phyloP scores from a whole-genome alignment of 2,113 vertebrate species.

The Microcebus ravelobensis region DNA sequence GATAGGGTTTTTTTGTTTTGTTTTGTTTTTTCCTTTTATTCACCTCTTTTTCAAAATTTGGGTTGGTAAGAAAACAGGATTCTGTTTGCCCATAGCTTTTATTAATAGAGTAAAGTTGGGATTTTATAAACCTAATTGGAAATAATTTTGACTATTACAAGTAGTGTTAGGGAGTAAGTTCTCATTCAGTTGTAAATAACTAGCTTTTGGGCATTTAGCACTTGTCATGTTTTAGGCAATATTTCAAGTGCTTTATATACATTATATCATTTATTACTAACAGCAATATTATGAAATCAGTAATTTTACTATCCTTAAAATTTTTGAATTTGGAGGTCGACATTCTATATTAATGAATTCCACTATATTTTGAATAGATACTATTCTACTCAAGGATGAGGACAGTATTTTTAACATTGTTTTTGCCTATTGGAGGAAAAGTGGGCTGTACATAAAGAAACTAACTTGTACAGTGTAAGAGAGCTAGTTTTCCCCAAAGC shows the following conservation, averaged over 20 bases:
- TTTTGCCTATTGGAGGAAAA: neutral
- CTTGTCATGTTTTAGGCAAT: neutral
- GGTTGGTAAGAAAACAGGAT: neutral
- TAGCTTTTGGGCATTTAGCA: neutral
- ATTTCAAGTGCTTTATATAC: neutral
- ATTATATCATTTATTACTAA: neutral
- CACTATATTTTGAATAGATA: neutral
- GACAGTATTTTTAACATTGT: neutral
- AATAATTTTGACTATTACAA: constrained; percentile 14
- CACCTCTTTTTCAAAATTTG: neutral
- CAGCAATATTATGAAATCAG: neutral
- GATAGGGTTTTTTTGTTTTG: neutral
- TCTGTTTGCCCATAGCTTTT: neutral
- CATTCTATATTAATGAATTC: neutral
- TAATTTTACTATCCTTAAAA: neutral
- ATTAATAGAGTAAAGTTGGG: neutral
- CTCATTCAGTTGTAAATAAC: neutral
- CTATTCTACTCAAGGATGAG: neutral
- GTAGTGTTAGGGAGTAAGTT: neutral
- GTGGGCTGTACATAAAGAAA: neutral
- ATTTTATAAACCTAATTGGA: constrained; percentile 29
- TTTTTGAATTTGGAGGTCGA: neutral
- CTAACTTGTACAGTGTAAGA: neutral
- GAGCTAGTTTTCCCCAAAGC: neutral
- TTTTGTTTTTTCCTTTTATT: neutral